Evolutionary conservation across 2,113 vertebrate genomes (phyloP).

Genomic region (Guaruba guarouba): DNA sequence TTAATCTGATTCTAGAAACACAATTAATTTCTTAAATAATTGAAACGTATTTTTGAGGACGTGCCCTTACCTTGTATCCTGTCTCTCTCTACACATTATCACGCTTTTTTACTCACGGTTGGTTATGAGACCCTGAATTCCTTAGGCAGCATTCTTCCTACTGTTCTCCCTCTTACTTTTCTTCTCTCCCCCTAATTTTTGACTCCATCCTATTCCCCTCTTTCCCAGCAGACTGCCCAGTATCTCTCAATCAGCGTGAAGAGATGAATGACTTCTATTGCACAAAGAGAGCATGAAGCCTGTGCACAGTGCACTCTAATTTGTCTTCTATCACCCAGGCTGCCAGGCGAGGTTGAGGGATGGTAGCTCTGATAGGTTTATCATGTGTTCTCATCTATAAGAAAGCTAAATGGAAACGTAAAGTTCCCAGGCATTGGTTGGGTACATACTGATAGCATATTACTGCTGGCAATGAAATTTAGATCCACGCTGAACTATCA

Average conservation of each 20-base stretch:
- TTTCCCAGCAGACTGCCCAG: neutral
- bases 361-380: slow-evolving; percentile 73
- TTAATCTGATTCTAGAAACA: neutral
- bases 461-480: slow-evolving; percentile 45
- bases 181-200: neutral
- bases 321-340: slow-evolving; percentile 60
- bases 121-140: neutral
- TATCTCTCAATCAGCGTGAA: slow-evolving; percentile 31
- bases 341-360: slow-evolving; percentile 70
- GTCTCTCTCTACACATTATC: neutral
- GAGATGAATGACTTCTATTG: slow-evolving; percentile 38
- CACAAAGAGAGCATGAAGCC: slow-evolving; percentile 34
- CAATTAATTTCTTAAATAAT: neutral
- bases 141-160: neutral
- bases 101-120: neutral
- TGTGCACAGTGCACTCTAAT: slow-evolving; percentile 26
- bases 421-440: slow-evolving; percentile 20
- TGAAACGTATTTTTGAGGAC: neutral
- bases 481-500: slow-evolving; percentile 5
- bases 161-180: neutral
- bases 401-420: slow-evolving; percentile 67
- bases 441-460: slow-evolving; percentile 22
- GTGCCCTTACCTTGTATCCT: neutral
- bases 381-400: slow-evolving; percentile 68
- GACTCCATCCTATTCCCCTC: neutral